Evolutionary conservation across 2,113 vertebrate species (phyloP), one percentile per base, ranked within the genome.

Genomic region (Mesitornis unicolor): DNA sequence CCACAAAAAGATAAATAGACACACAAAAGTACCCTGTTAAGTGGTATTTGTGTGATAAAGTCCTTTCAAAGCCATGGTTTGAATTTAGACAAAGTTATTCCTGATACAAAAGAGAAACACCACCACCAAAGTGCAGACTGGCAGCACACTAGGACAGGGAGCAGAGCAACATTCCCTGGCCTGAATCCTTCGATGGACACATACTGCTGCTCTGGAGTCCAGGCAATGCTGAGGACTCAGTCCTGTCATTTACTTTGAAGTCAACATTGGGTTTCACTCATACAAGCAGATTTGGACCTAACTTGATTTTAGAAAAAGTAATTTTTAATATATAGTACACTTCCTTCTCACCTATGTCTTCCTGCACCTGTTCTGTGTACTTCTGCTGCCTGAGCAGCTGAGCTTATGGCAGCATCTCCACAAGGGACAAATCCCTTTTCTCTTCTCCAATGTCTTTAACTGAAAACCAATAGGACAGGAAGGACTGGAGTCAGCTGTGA

Each of bases 181-280:
- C 20, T 65, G 17, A 69, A 42, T 50, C 33, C 3, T 71, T 35
- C 0, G 0, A 22, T 1, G 13, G 26, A 20, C 26, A 42, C 15
- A n/a, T 16, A 11, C 4, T 38, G 12, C 18, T 31, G 8, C 26
- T 51, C 24, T 80, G 16, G 12, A 60, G 26, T 14, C n/a, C n/a
- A 24, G 45, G 11, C 1, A 57, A 48, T 6, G 1, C 24, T 61
- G 5, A 6, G 6, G 3, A 53, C 21, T 21, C 8, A 13, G 6
- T 74, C 28, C 7, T 17, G 16, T 16, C 33, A 8, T 53, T 50
- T 71, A 13, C 33, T 13, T 67, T 63, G 10, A 56, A 42, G 1
- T n/a, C 16, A 75, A 7, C 4, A 13, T 9, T 31, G 13, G 10
- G 2, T 36, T 84, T 87, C 12, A 67, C n/a, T 51, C 45, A 53